Base-by-base conservation (phyloP, 2,113 vertebrate species). In the Myotis brandtii region DNA sequence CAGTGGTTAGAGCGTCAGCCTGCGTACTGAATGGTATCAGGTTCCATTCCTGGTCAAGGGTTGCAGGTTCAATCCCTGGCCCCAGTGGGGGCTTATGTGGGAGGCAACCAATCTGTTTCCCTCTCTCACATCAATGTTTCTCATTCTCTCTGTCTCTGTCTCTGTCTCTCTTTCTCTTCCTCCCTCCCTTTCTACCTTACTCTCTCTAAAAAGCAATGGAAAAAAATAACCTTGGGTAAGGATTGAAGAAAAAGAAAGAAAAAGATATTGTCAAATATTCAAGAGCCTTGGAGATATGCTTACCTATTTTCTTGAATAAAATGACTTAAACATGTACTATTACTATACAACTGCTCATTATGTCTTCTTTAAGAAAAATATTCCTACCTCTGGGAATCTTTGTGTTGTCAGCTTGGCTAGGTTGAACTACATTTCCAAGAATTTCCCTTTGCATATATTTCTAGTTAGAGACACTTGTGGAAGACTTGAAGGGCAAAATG, bases 241-340 rank as follows among this genome's bases (percentile, higher is more conserved):
- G 23, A 59, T 25, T 59, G 56, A 56, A 59, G 56, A 59, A 59
- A 56, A 56, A 23, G 54, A 56, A 32, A 67, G 23, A 75, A 69
- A 76, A 89, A 69, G 23, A 83, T 77, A 67, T 69, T 89, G 59
- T 84, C 62, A 90, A 69, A 59, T 70, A 70, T 76, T 84, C 10
- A 27, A 69, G 25, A 94, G 37, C 70, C 37, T 32, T 84, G 23
- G 77, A 94, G 56, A 50, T 77, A 85, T 8, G 30, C 52, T 77
- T 43, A 77, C 66, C 40, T 84, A 67, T 69, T 62, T 67, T 94
- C 48, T 84, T 76, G 9, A 94, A 48, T 84, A 84, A 90, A 89
- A 67, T 16, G 64, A 54, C 46, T 54, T 75, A 75, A 67, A 37
- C 37, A 37, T 76, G 3, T 94, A 30, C 30, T 67, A 48, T 76